Conservation (phyloP, 2,113 vertebrate species). For the Taurulus bubalis region DNA sequence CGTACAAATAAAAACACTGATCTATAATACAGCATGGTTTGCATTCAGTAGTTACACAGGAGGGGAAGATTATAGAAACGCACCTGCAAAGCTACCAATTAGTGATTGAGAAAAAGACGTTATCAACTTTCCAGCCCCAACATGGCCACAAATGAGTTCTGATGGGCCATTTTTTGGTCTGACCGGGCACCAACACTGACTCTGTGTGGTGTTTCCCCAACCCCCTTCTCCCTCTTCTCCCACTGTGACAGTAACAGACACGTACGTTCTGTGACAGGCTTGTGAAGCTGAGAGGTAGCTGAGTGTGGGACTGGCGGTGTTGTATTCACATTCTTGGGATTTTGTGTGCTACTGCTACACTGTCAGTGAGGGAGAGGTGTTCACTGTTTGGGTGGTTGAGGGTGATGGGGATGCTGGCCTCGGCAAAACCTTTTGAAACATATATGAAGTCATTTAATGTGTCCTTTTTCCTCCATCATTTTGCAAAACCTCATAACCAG, state of each 20-base stretch:
- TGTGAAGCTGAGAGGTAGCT: not conserved
- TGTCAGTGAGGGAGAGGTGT: not conserved
- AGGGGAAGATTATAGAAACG: not conserved
- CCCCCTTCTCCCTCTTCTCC: not conserved
- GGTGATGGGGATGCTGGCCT: not conserved
- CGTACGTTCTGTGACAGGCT: not conserved
- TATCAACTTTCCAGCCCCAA: not conserved
- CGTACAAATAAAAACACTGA: not conserved
- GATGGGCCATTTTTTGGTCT: not conserved
- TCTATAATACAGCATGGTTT: not conserved
- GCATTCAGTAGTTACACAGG: not conserved
- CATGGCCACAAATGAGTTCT: not conserved
- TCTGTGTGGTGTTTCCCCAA: not conserved
- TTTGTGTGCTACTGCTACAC: not conserved
- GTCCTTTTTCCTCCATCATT: not conserved
- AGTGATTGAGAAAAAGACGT: not conserved
- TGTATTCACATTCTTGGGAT: not conserved
- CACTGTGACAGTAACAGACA: not conserved
- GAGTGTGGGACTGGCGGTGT: not conserved
- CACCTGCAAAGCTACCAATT: not conserved
- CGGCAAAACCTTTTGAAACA: not conserved
- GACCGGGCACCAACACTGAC: not conserved
- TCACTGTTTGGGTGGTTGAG: not conserved
- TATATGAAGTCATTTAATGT: not conserved
- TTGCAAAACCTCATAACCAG: constrained; percentile 10